Evolutionary conservation across 64 coral and sea anemone species (phyloP), one percentile per base, ranked within the genome.

Genomic region (Acropora tenuis): DNA sequence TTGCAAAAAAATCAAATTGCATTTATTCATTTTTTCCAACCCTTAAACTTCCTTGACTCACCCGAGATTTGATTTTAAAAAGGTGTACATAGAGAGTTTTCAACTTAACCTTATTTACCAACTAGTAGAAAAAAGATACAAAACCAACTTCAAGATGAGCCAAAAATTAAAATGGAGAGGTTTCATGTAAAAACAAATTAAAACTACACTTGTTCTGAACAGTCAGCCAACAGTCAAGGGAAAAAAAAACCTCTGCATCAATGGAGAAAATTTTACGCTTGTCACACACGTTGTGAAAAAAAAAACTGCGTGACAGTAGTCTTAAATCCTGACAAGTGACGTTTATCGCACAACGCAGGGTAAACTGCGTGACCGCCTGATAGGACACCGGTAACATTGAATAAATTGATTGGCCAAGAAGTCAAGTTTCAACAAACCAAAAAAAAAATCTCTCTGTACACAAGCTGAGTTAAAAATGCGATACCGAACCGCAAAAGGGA

Each of bases 381-480:
- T 15, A 78, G 20, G 49, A 43, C 44, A 18, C 30, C 30, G 67
- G 43, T 63, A 11, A 17, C 43, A 71, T 3, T 10, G 8, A 30
- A n/a, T 71, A 19, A 67, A 2, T 8, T 80, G 78, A 30, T 30
- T 30, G 30, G 30, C 30, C 30, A 30, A 30, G 30, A 30, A 30
- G 30, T 30, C 30, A 30, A 50, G 48, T 60, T 61, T 68, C 59
- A 84, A 1, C 6, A 47, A 7, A 40, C 65, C 50, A 18, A 49
- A 85, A 43, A 85, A 72, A 85, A 85, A 85, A 1, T 0, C 30
- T 30, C 30, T 85, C 60, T 85, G 68, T 63, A 85, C 82, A 85
- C 59, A 68, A 17, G 18, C 81, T 48, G 82, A 72, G 45, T 20
- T 85, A 85, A 85, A 85, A 85, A 67, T 49, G 16, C 3, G 10